Percentiles rank a stretch among this genome's conserved stretches.
These are phyloP conservation scores for Diaperis boleti DNA, from an alignment of 2,888 invertebrate species.

Conservation along the genomic window DNA sequence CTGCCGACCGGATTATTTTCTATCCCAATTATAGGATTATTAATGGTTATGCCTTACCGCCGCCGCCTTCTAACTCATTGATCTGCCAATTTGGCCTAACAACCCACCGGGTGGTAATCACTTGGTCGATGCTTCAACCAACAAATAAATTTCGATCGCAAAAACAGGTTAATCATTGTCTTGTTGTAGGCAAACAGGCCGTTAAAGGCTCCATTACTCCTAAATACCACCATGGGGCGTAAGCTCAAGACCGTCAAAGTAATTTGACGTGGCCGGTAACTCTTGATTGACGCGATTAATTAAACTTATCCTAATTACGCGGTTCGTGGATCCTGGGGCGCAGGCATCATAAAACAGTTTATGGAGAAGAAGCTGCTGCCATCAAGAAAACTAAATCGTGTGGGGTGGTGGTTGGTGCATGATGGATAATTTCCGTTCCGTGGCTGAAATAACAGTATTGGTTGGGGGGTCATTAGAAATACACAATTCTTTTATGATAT, in stretches of 20 bases:
- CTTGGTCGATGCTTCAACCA: slow-evolving; percentile 3
- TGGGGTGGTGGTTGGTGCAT: background rate
- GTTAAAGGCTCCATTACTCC: slow-evolving; percentile 36
- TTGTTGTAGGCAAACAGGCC: slow-evolving; percentile 25
- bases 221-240: slow-evolving; percentile 27
- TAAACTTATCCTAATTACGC: slow-evolving; percentile 50
- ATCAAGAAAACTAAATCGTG: slow-evolving; percentile 29
- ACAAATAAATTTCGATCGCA: slow-evolving; percentile 34
- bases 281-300: slow-evolving; percentile 50
- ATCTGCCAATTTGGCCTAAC: slow-evolving; percentile 6
- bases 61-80: background rate
- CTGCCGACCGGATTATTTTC: background rate
- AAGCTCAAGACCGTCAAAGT: slow-evolving; percentile 24
- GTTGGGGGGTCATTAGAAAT: slow-evolving; percentile 9
- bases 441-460: slow-evolving; percentile 5
- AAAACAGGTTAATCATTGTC: slow-evolving; percentile 39
- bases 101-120: slow-evolving; percentile 10
- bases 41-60: background rate
- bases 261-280: slow-evolving; percentile 43
- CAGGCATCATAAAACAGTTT: slow-evolving; percentile 47
- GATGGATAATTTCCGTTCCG: slow-evolving; percentile 10
- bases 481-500: slow-evolving; percentile 14
- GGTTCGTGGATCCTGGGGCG: slow-evolving; percentile 40
- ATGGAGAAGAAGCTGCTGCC: slow-evolving; percentile 35
- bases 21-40: background rate